Percentiles rank a stretch among this genome's conserved stretches.
Conservation (phyloP, 1,140 invertebrate genomes). For the Drosophila jambulina region DNA sequence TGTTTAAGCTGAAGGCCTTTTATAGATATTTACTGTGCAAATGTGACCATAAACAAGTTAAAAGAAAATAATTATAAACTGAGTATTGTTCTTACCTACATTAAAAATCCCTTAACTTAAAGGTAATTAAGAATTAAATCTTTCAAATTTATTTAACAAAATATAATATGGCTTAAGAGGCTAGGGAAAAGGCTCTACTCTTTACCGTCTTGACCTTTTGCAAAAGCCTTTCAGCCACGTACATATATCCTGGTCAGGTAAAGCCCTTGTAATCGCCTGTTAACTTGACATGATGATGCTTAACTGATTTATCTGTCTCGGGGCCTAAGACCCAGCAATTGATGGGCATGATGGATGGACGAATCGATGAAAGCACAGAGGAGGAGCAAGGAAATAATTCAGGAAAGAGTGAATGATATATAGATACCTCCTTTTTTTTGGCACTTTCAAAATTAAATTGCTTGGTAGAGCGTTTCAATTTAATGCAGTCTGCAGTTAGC, state of each 20-base stretch:
- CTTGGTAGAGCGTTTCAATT: slow-evolving; percentile 52
- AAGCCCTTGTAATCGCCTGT: slow-evolving; percentile 61
- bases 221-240: slow-evolving; percentile 8
- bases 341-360: slow-evolving; percentile 48
- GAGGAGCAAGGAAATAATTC: neutral
- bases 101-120: neutral
- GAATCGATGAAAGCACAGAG: slow-evolving; percentile 22
- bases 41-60: neutral
- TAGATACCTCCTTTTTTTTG: neutral
- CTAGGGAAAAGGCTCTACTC: neutral
- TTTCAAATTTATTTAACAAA: too few species aligned
- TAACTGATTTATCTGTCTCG: slow-evolving; percentile 60
- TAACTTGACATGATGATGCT: slow-evolving; percentile 62
- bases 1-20: neutral
- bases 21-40: neutral
- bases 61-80: too few species aligned
- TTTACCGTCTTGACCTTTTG: slow-evolving; percentile 9
- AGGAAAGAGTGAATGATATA: slow-evolving; percentile 6
- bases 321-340: slow-evolving; percentile 52
- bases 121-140: neutral
- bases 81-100: too few species aligned
- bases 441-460: slow-evolving; percentile 59
- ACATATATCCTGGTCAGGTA: slow-evolving; percentile 44
- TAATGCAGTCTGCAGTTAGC: slow-evolving; percentile 29
- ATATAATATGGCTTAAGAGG: neutral